phyloP scores from a whole-genome alignment of 92 coral and sea anemone genomes.

The Muricea muricata region DNA sequence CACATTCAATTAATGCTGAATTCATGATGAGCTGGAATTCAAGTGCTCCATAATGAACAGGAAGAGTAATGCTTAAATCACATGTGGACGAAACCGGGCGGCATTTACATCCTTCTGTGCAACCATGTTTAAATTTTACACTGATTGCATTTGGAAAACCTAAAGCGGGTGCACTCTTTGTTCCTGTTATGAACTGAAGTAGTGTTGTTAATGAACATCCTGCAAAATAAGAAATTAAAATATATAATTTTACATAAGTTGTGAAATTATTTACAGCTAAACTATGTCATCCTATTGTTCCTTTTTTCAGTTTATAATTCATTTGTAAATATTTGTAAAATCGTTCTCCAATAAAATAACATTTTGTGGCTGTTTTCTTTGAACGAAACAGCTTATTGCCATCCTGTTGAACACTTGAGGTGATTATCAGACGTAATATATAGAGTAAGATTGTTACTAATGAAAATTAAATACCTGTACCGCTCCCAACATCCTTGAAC shows the following conservation, averaged over 20 bases:
- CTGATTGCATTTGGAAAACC: conserved; percentile 14
- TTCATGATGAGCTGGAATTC: conserved; percentile 15
- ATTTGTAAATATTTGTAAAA: no score
- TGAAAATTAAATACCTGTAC: not conserved
- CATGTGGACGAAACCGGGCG: conserved; percentile 6
- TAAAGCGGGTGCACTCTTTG: conserved; percentile 9
- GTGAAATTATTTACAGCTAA: no score
- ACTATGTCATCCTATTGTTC: no score
- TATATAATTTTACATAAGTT: no score
- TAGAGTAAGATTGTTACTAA: not conserved
- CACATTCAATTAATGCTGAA: conserved; percentile 19
- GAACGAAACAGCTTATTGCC: no score
- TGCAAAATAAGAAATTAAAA: not conserved
- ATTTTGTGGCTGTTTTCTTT: no score
- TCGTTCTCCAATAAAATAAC: no score
- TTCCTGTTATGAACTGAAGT: conserved; percentile 9
- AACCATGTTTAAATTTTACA: conserved; percentile 5
- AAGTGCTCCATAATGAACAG: not conserved
- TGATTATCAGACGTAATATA: no score
- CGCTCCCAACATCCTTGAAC: conserved; percentile 6
- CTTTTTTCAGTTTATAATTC: no score
- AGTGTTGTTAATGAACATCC: conserved; percentile 13
- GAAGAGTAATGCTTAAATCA: not conserved
- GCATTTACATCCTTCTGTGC: conserved; percentile 14
- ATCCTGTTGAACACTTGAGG: no score